Percentiles rank a stretch among this genome's conserved stretches.
Conservation (phyloP, 2,113 vertebrate genomes). For the Pterophyllum scalare region DNA sequence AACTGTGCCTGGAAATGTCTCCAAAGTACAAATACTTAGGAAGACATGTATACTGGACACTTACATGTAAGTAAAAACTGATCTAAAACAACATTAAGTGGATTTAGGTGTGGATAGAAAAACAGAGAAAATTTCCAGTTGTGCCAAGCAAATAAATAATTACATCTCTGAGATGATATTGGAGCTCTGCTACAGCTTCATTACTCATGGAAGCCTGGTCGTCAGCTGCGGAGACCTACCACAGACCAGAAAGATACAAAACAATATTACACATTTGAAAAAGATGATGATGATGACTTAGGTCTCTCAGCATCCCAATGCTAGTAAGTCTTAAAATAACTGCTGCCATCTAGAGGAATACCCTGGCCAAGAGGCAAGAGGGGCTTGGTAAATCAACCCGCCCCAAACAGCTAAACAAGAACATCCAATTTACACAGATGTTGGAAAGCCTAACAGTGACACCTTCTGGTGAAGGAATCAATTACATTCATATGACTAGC, state of each 20-base stretch:
- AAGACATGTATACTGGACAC: background rate
- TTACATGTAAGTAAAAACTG: background rate
- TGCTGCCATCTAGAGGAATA: conserved; percentile 54
- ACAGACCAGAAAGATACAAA: conserved; percentile 5
- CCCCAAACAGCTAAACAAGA: background rate
- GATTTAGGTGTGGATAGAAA: background rate
- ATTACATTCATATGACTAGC: background rate
- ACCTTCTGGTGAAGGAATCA: background rate
- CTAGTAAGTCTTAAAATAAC: background rate
- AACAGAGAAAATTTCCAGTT: background rate
- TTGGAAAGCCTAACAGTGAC: background rate
- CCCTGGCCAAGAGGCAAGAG: background rate
- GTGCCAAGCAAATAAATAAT: conserved; percentile 51
- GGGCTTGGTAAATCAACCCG: background rate
- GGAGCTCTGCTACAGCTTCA: conserved; percentile 51
- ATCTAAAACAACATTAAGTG: background rate
- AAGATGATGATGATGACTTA: background rate
- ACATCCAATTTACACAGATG: background rate
- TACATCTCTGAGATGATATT: conserved; percentile 86
- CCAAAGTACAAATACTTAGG: conserved; percentile 18
- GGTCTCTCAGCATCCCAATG: background rate
- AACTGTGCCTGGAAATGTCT: conserved; percentile 23
- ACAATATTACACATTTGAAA: background rate
- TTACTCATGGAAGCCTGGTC: conserved; percentile 63
- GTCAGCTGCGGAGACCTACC: conserved; percentile 33